Percentiles rank a stretch among this genome's conserved stretches.
These are phyloP conservation scores for Mixornis gularis DNA, from an alignment of 2,113 vertebrate species.

Conservation along the genomic window DNA sequence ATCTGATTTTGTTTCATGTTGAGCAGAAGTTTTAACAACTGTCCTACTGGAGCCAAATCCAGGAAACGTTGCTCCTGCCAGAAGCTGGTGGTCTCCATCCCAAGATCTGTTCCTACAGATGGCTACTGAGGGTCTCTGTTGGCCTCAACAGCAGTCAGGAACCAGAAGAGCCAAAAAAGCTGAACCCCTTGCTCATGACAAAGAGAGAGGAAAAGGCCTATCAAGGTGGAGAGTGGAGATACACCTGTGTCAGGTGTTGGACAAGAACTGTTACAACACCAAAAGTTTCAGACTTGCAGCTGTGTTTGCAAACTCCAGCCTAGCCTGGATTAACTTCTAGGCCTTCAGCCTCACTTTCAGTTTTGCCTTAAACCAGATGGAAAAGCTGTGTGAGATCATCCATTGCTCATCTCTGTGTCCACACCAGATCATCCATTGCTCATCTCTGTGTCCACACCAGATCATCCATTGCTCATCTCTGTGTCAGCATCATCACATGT, in stretches of 20 bases:
- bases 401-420: slow-evolving; percentile 5
- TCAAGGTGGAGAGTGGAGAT: not conserved
- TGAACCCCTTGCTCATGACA: not conserved
- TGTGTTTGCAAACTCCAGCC: not conserved
- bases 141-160: not conserved
- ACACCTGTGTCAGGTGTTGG: not conserved
- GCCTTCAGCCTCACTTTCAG: not conserved
- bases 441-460: not conserved
- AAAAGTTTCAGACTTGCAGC: not conserved
- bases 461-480: not conserved
- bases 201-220: not conserved
- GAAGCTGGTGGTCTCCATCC: not conserved
- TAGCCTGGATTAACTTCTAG: not conserved
- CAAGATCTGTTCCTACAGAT: not conserved
- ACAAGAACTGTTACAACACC: not conserved
- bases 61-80: not conserved
- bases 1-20: not conserved
- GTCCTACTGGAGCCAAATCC: not conserved
- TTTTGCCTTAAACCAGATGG: slow-evolving; percentile 15
- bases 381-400: slow-evolving; percentile 5
- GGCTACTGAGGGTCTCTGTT: not conserved
- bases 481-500: not conserved
- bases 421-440: not conserved
- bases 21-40: slow-evolving; percentile 5
- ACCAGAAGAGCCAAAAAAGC: not conserved